These are phyloP conservation scores for Daphoenositta chrysoptera DNA, from an alignment of 2,113 vertebrate genomes.

Conservation along the genomic window DNA sequence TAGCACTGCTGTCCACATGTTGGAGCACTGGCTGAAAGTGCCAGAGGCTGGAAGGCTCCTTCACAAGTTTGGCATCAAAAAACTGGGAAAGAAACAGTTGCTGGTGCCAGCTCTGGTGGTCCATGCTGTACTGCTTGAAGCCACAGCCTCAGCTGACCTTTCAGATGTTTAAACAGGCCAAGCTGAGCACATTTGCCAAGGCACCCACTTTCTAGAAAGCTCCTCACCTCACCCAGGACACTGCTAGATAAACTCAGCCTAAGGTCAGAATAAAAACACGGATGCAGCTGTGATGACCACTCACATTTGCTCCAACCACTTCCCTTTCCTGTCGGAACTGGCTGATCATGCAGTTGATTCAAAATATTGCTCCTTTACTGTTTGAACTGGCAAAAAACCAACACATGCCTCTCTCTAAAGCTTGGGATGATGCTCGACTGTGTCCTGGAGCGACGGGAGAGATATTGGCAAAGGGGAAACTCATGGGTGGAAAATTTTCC, in stretches of 20 bases:
- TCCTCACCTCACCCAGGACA: background rate
- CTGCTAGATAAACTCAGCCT: background rate
- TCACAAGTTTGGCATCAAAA: background rate
- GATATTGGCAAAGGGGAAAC: background rate
- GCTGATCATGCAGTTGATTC: background rate
- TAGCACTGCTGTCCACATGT: background rate
- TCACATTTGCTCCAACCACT: background rate
- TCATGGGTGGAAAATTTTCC: background rate
- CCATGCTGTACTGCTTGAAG: background rate
- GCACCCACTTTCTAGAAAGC: background rate
- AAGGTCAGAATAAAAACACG: background rate
- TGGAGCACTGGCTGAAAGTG: background rate
- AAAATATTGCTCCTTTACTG: background rate
- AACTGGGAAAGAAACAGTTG: background rate
- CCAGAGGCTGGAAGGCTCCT: background rate
- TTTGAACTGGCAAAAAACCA: background rate
- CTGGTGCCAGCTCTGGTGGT: background rate
- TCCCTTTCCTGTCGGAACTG: background rate
- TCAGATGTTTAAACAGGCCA: background rate
- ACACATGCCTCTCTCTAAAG: background rate
- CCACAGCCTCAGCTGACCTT: background rate
- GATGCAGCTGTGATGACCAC: conserved; percentile 27
- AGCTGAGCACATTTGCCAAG: background rate
- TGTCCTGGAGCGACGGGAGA: background rate
- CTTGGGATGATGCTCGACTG: background rate